phyloP scores from a whole-genome alignment of 2,888 invertebrate species.

The Drosophila recens region DNA sequence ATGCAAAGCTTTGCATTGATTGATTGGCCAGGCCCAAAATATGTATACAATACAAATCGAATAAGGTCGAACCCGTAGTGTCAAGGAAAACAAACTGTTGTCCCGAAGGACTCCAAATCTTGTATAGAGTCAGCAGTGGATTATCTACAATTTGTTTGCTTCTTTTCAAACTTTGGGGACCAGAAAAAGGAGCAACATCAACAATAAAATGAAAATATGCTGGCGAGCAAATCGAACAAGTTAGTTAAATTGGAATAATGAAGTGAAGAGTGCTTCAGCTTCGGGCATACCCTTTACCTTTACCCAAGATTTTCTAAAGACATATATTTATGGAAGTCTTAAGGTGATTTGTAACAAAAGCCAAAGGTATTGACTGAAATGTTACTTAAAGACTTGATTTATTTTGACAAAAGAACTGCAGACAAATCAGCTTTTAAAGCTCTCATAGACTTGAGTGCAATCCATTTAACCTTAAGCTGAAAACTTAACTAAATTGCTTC shows the following conservation, averaged over 20 bases:
- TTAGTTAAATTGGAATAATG: conserved; percentile 16
- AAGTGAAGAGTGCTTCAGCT: not conserved
- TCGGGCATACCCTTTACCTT: not conserved
- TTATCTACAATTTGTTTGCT: conserved; percentile 44
- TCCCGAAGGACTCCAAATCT: not conserved
- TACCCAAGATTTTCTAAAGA: not conserved
- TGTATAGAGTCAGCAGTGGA: conserved; percentile 11
- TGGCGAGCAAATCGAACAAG: conserved; percentile 15
- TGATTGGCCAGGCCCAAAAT: conserved; percentile 49
- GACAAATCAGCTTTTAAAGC: not conserved
- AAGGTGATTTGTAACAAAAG: not conserved
- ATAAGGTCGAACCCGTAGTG: conserved; percentile 21
- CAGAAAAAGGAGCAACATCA: conserved; percentile 11
- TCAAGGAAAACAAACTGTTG: conserved; percentile 35
- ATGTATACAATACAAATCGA: conserved; percentile 43
- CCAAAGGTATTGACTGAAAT: not conserved
- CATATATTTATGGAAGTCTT: not conserved
- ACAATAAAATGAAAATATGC: not conserved
- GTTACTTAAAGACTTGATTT: not conserved
- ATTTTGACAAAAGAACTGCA: not conserved
- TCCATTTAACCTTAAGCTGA: conserved; percentile 4
- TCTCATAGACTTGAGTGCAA: conserved; percentile 6
- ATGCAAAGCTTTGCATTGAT: conserved; percentile 57
- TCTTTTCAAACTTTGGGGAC: conserved; percentile 6
- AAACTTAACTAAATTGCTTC: conserved; percentile 4